phyloP scores from a whole-genome alignment of 2,888 invertebrate genomes.

The Saturnia pavonia region DNA sequence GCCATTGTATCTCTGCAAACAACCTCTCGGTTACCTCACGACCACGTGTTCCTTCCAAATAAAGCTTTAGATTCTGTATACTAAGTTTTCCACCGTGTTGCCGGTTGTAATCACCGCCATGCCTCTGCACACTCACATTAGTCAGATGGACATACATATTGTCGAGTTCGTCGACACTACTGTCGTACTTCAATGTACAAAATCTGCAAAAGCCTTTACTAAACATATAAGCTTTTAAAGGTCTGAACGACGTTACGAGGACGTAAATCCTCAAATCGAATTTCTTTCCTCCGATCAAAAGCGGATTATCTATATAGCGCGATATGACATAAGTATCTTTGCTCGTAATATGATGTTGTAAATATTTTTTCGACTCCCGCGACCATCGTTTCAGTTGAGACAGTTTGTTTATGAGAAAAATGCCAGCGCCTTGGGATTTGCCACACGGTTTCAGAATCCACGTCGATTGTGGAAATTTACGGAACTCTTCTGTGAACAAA shows the following conservation, averaged over 20 bases:
- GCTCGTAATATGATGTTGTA: slow-evolving; percentile 88
- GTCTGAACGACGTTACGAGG: slow-evolving; percentile 95
- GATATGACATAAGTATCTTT: slow-evolving; percentile 98
- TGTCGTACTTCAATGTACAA: slow-evolving; percentile 97
- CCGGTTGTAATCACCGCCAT: slow-evolving; percentile 97
- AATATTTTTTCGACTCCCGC: slow-evolving; percentile 91
- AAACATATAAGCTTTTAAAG: slow-evolving; percentile 95
- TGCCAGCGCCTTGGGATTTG: slow-evolving; percentile 96
- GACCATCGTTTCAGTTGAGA: slow-evolving; percentile 96
- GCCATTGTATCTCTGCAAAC: slow-evolving; percentile 95
- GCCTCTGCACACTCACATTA: slow-evolving; percentile 98
- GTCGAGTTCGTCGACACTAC: slow-evolving; percentile 92
- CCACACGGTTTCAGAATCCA: slow-evolving; percentile 99
- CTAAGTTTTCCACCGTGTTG: slow-evolving; percentile 98
- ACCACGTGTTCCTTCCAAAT: slow-evolving; percentile 95
- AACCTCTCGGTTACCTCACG: slow-evolving; percentile 93
- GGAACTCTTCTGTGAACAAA: slow-evolving; percentile 97
- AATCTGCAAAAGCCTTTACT: slow-evolving; percentile 97
- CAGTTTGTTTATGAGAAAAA: slow-evolving; percentile 96
- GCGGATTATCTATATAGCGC: slow-evolving; percentile 96
- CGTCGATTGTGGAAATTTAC: slow-evolving; percentile 95
- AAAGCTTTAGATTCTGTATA: slow-evolving; percentile 94
- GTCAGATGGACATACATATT: slow-evolving; percentile 98
- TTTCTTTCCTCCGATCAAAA: slow-evolving; percentile 98
- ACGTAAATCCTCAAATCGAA: slow-evolving; percentile 96